Evolutionary conservation across 2,888 invertebrate species (phyloP), one percentile per base, ranked within the genome.

Genomic region (Chaitophorus viminalis): DNA sequence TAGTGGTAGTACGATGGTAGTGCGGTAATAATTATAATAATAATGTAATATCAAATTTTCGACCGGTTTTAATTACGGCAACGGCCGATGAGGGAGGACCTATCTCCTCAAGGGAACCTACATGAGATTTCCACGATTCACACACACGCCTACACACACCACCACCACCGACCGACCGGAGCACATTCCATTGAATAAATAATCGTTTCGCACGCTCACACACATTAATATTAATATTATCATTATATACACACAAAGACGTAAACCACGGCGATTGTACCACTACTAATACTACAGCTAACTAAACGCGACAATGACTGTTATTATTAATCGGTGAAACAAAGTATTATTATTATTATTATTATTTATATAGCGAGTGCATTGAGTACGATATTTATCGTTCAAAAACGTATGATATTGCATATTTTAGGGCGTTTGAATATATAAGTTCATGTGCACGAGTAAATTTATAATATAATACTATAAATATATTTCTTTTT

Each of bases 61-160:
- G 68, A 85, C 77, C 77, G n/a, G 85, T 85, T 85, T 85, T 85
- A 85, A 85, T 85, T 78, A 85, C 46, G 60, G 29, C 36, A 5
- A 14, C 60, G 14, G 11, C 29, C 1, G 60, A 39, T 33, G 18
- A 31, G 68, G 3, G 46, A 25, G 75, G 46, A 65, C 29, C 70
- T 33, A 36, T 29, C 68, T 60, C 60, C 33, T 33, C 39, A 31
- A 31, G 72, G 33, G 52, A 60, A 8, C 60, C 25, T 5, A 60
- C 39, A 39, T 5, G 18, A 21, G 52, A 25, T 54, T n/a, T 18
- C 6, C 60, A 18, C 25, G 2, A n/a, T 29, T 29, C 52, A 46
- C 70, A 31, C 68, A 14, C 11, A n/a, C n/a, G n/a, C n/a, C 39
- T 29, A 39, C 52, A 46, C 70, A 31, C 68, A 14, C 11, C 46